Evolutionary conservation across 2,113 vertebrate species (phyloP).

Genomic region (Hylia prasina): DNA sequence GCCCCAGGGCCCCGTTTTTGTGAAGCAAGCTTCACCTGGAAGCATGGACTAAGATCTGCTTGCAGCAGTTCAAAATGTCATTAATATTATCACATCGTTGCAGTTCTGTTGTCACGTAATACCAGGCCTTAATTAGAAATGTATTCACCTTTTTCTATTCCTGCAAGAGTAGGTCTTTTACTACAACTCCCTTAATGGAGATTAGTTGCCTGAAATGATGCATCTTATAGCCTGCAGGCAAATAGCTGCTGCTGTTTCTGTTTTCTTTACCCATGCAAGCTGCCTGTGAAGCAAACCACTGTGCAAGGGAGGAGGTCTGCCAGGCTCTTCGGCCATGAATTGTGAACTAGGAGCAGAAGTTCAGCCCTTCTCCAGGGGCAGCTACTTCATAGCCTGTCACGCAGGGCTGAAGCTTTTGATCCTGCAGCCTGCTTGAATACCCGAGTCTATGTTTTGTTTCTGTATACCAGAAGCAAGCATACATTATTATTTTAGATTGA

Average conservation of each 20-base stretch:
- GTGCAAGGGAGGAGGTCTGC: background rate
- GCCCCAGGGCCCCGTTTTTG: background rate
- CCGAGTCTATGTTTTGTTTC: background rate
- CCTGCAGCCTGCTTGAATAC: background rate
- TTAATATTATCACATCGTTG: background rate
- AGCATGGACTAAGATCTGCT: background rate
- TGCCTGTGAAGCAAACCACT: background rate
- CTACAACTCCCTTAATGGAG: background rate
- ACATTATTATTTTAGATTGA: slow-evolving; percentile 27
- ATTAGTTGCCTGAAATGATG: background rate
- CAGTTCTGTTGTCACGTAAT: background rate
- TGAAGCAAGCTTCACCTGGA: background rate
- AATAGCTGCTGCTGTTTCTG: background rate
- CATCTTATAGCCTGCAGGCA: slow-evolving; percentile 8
- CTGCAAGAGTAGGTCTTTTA: background rate
- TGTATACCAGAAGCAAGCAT: background rate
- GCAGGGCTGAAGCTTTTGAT: slow-evolving; percentile 8
- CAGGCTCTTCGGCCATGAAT: background rate
- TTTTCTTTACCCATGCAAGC: background rate
- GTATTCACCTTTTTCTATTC: background rate
- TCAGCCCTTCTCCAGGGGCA: slow-evolving; percentile 11
- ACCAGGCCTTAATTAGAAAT: slow-evolving; percentile 3
- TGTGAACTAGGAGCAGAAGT: background rate
- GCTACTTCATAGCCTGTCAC: background rate
- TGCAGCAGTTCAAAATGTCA: background rate